Conservation (phyloP, 2,797 vertebrate species). For the Anas bahamensis region DNA sequence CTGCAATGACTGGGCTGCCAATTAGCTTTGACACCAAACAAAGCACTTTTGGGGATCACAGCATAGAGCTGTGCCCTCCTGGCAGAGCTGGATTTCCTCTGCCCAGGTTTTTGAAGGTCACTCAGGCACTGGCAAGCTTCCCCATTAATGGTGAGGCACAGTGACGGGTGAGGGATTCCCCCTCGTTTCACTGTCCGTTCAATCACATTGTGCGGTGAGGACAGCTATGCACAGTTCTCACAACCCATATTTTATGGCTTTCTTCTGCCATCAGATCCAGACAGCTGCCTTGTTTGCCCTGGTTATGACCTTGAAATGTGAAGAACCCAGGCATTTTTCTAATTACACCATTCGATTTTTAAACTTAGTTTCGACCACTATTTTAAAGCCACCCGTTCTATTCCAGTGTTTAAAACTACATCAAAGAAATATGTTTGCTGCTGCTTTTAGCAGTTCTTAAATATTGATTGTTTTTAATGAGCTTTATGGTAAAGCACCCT, state of each 20-base stretch:
- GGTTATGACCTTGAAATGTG: background rate
- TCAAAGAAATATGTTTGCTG: background rate
- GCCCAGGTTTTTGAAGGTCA: background rate
- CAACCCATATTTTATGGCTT: background rate
- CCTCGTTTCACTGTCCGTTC: fast-evolving
- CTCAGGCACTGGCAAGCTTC: background rate
- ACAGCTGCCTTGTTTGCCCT: background rate
- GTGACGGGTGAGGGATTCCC: fast-evolving
- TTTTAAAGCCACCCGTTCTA: background rate
- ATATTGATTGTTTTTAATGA: slow-evolving; percentile 31
- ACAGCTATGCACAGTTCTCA: background rate
- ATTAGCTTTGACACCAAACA: background rate
- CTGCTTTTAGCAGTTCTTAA: background rate
- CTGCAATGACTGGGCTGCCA: background rate
- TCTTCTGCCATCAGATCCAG: background rate
- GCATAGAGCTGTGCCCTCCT: background rate
- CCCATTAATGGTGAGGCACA: fast-evolving
- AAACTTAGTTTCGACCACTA: background rate
- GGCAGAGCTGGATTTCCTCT: background rate
- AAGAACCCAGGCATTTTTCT: background rate
- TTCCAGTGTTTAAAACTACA: background rate
- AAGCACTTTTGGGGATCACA: background rate
- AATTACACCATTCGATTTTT: background rate
- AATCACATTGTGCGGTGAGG: fast-evolving
- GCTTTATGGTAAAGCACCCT: background rate